Base-by-base conservation (phyloP, 2,888 invertebrate genomes). In the Ormia ochracea region DNA sequence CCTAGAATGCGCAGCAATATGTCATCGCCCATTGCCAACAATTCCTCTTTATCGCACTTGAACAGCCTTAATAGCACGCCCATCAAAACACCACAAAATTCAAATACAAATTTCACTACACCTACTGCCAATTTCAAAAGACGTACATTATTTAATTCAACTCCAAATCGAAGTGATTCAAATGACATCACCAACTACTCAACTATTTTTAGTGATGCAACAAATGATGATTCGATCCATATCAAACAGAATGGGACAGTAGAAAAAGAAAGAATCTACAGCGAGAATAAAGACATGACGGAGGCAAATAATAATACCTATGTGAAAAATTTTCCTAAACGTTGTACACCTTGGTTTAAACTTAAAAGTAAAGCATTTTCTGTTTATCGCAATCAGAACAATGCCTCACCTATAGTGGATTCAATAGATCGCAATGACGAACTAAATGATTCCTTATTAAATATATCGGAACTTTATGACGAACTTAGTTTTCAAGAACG, bases 1-100 rank as follows among this genome's bases (percentile, higher is more conserved):
- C 95, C 96, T 0, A 91, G 94, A 7, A 26, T 85, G 4, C 82
- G 83, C 10, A 83, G 82, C 56, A 85, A 81, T 43, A 77, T 82
- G 1, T 75, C 83, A 3, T 84, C 86, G 0, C 84, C 85, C 1
- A 73, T 85, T 52, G 61, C 81, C 17, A 84, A 83, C 56, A 86
- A 84, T 52, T 82, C 86, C 1, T 85, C 81, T 45, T 82, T 83
- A 36, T 85, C 88, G 12, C 87, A 86, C 1, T 76, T 85, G 12
- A 86, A 85, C 48, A 72, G 76, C 28, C 83, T 59, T n/a, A 82
- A 73, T 65, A 84, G 82, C 23, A 84, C 85, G 19, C 85, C 85
- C 28, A 78, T 77, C 3, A 83, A 83, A 66, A 38, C 76, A 21
- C 58, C 83, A 14, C 66, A 36, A 6, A 52, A 41, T 61, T 41